Evolutionary conservation across 2,797 vertebrate genomes (phyloP).

Genomic region (Mus spretus): DNA sequence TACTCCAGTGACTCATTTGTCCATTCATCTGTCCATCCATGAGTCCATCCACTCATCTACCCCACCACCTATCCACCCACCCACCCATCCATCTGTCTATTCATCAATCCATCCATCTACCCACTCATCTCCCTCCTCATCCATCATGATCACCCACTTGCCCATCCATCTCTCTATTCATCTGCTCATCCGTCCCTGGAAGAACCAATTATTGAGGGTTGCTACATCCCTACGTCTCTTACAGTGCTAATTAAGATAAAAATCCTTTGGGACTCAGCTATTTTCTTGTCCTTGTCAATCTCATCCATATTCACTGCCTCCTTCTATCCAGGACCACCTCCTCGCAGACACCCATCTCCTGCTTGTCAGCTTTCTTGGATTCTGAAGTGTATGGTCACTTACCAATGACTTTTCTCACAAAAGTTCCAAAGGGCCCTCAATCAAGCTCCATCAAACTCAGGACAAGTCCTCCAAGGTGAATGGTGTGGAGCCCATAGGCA

Average conservation of each 20-base stretch:
- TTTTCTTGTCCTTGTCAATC: neutral
- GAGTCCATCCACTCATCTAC: no score
- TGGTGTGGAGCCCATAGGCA: neutral
- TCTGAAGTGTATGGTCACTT: neutral
- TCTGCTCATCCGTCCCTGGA: neutral
- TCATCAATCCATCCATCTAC: neutral
- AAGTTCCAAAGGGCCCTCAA: neutral
- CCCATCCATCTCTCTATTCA: neutral
- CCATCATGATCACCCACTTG: neutral
- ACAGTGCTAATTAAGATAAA: neutral
- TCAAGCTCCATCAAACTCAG: neutral
- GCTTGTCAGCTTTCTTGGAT: neutral
- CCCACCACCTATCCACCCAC: no score
- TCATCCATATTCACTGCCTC: neutral
- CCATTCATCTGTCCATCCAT: no score
- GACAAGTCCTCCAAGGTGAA: neutral
- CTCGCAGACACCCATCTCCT: neutral
- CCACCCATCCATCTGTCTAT: neutral
- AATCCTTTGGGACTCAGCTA: neutral
- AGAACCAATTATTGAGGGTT: neutral
- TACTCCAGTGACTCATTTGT: neutral
- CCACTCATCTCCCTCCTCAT: neutral
- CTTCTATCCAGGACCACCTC: neutral
- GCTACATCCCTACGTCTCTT: neutral
- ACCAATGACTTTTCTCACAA: neutral